A percentile compares a stretch with the other conserved stretches of the same genome.
Evolutionary conservation across 2,113 vertebrate genomes (phyloP).

Genomic region (Cinclus cinclus): DNA sequence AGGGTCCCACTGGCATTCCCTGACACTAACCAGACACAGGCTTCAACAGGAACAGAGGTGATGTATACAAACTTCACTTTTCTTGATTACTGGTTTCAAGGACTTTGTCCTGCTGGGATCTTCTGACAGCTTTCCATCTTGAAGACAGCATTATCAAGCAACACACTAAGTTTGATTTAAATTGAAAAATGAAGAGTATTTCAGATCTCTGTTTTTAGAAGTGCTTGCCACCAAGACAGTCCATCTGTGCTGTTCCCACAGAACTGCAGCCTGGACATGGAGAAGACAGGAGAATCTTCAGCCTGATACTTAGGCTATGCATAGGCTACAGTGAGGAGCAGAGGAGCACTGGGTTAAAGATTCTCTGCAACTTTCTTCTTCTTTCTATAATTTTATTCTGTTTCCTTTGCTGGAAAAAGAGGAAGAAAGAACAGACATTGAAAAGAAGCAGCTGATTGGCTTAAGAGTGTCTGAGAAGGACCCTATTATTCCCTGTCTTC

Average conservation of each 20-base stretch:
- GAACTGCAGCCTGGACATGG: not conserved
- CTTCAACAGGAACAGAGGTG: not conserved
- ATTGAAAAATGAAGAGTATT: not conserved
- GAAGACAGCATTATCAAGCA: not conserved
- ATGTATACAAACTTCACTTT: constrained; percentile 3
- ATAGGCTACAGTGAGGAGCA: not conserved
- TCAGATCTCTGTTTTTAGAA: not conserved
- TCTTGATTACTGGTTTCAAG: not conserved
- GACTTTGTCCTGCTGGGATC: not conserved
- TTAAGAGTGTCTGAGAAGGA: not conserved
- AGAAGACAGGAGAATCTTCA: not conserved
- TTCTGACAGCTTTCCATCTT: not conserved
- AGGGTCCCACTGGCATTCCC: not conserved
- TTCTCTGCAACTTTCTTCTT: not conserved
- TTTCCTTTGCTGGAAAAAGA: not conserved
- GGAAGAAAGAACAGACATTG: not conserved
- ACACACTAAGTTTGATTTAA: not conserved
- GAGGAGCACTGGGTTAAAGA: not conserved
- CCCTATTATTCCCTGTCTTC: not conserved
- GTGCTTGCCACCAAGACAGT: not conserved
- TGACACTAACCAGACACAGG: constrained; percentile 6
- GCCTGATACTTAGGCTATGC: not conserved
- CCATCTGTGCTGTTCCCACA: not conserved
- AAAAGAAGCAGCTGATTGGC: not conserved
- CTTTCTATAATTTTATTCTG: not conserved